These are phyloP conservation scores for Hypomecis atomaria DNA, from an alignment of 2,888 invertebrate genomes.

Conservation along the genomic window DNA sequence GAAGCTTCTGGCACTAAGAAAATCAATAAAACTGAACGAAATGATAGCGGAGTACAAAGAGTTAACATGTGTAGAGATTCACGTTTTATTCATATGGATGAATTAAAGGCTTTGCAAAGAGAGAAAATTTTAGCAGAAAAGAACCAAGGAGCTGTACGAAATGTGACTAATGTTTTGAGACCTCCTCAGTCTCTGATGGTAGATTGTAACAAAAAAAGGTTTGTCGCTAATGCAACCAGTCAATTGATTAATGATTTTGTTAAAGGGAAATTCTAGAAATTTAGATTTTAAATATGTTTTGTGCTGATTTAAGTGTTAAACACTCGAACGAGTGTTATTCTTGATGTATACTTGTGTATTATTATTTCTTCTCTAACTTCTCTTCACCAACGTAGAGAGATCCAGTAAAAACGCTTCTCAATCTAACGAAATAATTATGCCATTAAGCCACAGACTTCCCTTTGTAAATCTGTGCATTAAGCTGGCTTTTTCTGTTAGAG, in stretches of 20 bases:
- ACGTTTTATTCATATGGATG: conserved; percentile 10
- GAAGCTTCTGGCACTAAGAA: background rate
- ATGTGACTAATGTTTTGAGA: background rate
- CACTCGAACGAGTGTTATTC: too few relatives aligned
- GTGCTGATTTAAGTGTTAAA: too few relatives aligned
- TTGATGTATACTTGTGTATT: too few relatives aligned
- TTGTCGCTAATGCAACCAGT: conserved; percentile 13
- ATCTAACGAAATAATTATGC: too few relatives aligned
- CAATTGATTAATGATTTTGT: conserved; percentile 19
- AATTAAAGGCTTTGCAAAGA: conserved; percentile 17
- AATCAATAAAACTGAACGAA: background rate
- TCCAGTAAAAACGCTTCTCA: too few relatives aligned
- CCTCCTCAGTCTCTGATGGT: conserved; percentile 42
- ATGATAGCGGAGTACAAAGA: background rate
- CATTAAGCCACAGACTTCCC: too few relatives aligned
- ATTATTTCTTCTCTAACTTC: too few relatives aligned
- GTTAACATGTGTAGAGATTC: background rate
- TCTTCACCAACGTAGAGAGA: too few relatives aligned
- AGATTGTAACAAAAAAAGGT: conserved; percentile 54
- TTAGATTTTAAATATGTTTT: background rate
- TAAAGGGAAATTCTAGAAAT: background rate
- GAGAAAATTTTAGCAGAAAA: background rate
- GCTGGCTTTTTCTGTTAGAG: too few relatives aligned
- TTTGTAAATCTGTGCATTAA: too few relatives aligned
- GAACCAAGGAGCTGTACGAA: background rate